These are phyloP conservation scores for Heterotilapia buettikoferi DNA, from an alignment of 2,113 vertebrate species.

Conservation along the genomic window DNA sequence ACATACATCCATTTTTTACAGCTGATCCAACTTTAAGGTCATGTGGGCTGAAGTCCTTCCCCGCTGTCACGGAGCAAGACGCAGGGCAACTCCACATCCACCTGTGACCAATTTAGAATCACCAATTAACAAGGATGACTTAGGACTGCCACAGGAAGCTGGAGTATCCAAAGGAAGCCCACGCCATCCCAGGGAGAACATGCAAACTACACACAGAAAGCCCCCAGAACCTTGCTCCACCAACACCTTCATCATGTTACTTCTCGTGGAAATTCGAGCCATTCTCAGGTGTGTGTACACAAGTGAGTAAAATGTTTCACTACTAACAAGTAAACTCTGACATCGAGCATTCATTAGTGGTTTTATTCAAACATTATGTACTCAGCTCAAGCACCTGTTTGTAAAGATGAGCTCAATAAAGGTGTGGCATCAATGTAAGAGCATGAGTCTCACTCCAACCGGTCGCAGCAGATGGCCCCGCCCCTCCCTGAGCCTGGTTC, in stretches of 20 bases:
- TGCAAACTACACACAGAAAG: neutral
- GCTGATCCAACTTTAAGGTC: neutral
- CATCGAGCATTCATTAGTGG: neutral
- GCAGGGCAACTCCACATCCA: neutral
- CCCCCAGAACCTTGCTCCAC: neutral
- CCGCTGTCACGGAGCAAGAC: neutral
- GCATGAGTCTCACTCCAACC: neutral
- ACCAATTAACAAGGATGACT: neutral
- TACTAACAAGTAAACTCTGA: neutral
- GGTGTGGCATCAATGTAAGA: neutral
- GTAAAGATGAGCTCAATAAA: neutral
- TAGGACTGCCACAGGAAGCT: neutral
- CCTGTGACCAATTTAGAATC: neutral
- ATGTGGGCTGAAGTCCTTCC: neutral
- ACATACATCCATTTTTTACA: neutral
- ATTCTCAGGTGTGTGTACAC: neutral
- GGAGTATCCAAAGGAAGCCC: neutral
- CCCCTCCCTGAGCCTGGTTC: rapidly evolving
- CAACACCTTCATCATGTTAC: neutral
- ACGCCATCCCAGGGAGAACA: neutral
- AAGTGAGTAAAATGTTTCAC: neutral
- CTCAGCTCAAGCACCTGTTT: neutral
- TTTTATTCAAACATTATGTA: neutral
- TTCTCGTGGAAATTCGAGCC: rapidly evolving
- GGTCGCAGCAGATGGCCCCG: neutral